Base-by-base conservation (phyloP, 53 echinoderm and acorn worm genomes). In the Mesocentrotus franciscanus region DNA sequence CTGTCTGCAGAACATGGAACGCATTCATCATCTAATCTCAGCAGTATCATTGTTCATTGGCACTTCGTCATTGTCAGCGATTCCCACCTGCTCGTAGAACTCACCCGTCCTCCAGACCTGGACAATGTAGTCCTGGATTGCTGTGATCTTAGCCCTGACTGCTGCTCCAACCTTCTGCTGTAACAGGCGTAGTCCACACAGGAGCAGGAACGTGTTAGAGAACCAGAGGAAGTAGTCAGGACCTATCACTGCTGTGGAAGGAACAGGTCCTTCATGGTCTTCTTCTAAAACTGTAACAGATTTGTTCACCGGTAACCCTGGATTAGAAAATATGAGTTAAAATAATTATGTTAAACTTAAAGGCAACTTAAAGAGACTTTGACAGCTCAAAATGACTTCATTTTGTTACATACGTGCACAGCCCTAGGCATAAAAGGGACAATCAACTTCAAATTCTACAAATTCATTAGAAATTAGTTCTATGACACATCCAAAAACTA, bases 141-240 rank as follows among this genome's bases (percentile, higher is more conserved):
- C 96, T 30, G 92, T 66, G 3, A 96, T 20, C 57, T 93, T 76
- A 22, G 96, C 94, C 91, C 96, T 87, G 78, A 98, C 92, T 24
- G 72, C 74, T 14, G 95, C 96, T 22, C 98, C 98, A 15, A 97
- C 90, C 35, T 96, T 95, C 85, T 97, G 97, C 90, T 97, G 95
- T 39, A 98, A 61, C 56, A 97, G 56, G 96, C 94, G 96, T 18
- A 96, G 42, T 26, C 85, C 91, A 49, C 96, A 96, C 20, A 78
- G 20, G 16, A 95, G 24, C n/a, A 98, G 91, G 56, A 98, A 96
- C 32, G 92, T 56, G 70, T 96, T 96, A 64, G 98, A 98, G 85
- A 98, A 96, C 97, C 97, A 97, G 12, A 98, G 96, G 60, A 97
- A 95, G 87, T 97, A 97, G 96, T 98, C 97, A 2, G 97, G 96